Percentiles rank a stretch among this genome's conserved stretches.
Evolutionary conservation across 2,888 invertebrate species (phyloP).

Genomic region (Drosophila hamatofila): DNA sequence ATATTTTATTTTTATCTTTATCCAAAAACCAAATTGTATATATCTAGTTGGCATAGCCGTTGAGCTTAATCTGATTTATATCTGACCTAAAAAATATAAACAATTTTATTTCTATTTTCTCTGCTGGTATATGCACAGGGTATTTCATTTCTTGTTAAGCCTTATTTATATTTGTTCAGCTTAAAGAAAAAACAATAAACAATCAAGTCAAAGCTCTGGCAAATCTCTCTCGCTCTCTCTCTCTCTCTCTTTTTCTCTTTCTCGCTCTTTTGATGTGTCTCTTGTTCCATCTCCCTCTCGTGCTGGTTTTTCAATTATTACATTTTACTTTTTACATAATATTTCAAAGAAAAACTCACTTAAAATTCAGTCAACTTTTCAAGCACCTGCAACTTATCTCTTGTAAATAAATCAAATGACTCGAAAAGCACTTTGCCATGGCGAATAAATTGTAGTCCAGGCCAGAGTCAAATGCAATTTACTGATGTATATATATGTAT

Average conservation of each 20-base stretch:
- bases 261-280: too few species aligned
- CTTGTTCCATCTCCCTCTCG: not conserved
- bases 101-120: not conserved
- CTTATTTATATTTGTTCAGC: not conserved
- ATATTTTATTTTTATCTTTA: too few species aligned
- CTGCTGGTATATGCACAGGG: not conserved
- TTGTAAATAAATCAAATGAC: slow-evolving; percentile 46
- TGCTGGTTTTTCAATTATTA: slow-evolving; percentile 23
- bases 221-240: not conserved
- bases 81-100: not conserved
- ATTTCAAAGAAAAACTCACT: slow-evolving; percentile 33
- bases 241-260: not conserved
- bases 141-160: not conserved
- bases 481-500: slow-evolving; percentile 27
- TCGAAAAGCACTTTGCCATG: slow-evolving; percentile 51
- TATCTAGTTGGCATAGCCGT: too few species aligned
- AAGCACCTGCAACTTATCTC: slow-evolving; percentile 37
- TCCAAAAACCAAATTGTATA: too few species aligned
- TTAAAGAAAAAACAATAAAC: slow-evolving; percentile 20
- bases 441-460: slow-evolving; percentile 40
- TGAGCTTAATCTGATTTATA: not conserved
- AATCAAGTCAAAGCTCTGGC: slow-evolving; percentile 17
- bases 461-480: slow-evolving; percentile 54
- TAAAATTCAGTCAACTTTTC: slow-evolving; percentile 18
- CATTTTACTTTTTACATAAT: slow-evolving; percentile 12